Conservation (phyloP, 2,888 invertebrate genomes). For the Dryadula phaetusa region DNA sequence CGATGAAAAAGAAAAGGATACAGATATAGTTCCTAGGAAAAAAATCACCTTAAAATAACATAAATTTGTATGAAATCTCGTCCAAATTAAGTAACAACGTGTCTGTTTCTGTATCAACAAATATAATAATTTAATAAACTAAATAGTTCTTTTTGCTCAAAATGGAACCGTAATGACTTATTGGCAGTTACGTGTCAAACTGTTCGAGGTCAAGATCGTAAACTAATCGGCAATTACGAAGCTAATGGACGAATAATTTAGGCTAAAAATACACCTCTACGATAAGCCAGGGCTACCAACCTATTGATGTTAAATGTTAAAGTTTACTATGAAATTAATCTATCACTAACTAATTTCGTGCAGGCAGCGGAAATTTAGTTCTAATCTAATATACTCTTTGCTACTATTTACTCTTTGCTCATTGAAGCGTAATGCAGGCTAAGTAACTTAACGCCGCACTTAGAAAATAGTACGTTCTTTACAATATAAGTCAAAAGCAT, state of each 20-base stretch:
- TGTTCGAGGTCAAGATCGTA: slow-evolving; percentile 38
- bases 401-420: no score
- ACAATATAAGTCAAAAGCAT: no score
- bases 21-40: no score
- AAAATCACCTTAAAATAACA: background rate
- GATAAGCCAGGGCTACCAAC: slow-evolving; percentile 2
- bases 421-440: no score
- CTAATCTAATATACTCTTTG: no score
- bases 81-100: slow-evolving; percentile 17
- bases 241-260: slow-evolving; percentile 33
- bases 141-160: background rate
- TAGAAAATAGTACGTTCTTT: no score
- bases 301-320: background rate
- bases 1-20: no score
- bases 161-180: slow-evolving; percentile 8
- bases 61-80: background rate
- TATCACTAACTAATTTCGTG: background rate
- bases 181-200: slow-evolving; percentile 16
- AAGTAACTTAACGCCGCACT: no score
- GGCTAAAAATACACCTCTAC: slow-evolving; percentile 28
- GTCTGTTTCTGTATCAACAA: slow-evolving; percentile 5
- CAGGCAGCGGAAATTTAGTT: no score
- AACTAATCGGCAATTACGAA: slow-evolving; percentile 28
- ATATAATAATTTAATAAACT: background rate
- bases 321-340: no score